Evolutionary conservation across 2,113 vertebrate genomes (phyloP).

Genomic region (Etheostoma cragini): DNA sequence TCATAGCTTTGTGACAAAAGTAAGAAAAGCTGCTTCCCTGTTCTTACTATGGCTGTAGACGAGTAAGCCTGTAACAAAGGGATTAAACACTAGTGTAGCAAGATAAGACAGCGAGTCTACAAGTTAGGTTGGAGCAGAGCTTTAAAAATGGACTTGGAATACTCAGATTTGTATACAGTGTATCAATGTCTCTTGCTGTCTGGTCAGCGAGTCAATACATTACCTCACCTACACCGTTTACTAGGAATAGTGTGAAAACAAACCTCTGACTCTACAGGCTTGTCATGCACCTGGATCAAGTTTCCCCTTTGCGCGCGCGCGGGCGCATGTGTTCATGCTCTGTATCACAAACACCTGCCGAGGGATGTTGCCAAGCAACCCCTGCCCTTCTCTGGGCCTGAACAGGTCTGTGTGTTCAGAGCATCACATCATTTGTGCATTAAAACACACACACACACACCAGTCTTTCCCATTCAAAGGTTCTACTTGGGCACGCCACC

Average conservation of each 20-base stretch:
- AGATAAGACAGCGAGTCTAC: not conserved
- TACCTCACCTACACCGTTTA: not conserved
- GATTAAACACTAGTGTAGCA: not conserved
- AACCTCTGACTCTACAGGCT: not conserved
- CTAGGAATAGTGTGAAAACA: constrained; percentile 11
- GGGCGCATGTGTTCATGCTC: constrained; percentile 20
- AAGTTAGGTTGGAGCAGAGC: not conserved
- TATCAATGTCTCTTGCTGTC: not conserved
- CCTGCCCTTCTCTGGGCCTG: constrained; percentile 41
- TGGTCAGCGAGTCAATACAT: not conserved
- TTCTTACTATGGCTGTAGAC: not conserved
- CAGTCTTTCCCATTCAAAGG: too few species aligned
- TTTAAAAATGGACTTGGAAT: not conserved
- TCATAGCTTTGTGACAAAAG: not conserved
- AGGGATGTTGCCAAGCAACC: constrained; percentile 71
- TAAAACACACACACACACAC: not conserved
- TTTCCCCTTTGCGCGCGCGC: constrained; percentile 15
- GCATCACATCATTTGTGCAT: constrained; percentile 30
- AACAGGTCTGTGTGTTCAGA: constrained; percentile 40
- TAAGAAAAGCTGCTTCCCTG: not conserved
- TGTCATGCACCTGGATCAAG: constrained; percentile 19
- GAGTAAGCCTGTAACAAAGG: not conserved
- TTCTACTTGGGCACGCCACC: too few species aligned
- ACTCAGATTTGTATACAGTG: not conserved
- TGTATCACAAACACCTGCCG: constrained; percentile 51